phyloP scores from a whole-genome alignment of 2,113 vertebrate genomes.

The Malaclemys terrapin region DNA sequence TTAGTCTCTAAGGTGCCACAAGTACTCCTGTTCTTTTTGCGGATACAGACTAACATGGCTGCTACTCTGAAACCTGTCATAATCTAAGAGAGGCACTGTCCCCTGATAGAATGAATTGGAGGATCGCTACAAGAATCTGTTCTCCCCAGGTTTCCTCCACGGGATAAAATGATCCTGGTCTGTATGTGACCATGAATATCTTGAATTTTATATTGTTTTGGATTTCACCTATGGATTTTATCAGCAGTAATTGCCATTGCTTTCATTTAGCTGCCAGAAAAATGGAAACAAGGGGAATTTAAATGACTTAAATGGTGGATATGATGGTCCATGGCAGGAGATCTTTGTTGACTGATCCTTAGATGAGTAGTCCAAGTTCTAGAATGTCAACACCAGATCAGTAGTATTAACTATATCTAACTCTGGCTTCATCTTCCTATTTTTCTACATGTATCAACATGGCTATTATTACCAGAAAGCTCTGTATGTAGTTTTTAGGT shows the following conservation, averaged over 20 bases:
- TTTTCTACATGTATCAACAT: too few species aligned
- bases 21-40: too few species aligned
- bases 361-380: not conserved
- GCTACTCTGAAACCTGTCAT: too few species aligned
- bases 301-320: not conserved
- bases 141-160: fast-evolving
- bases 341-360: not conserved
- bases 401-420: not conserved
- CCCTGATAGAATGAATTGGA: not conserved
- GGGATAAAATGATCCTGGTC: not conserved
- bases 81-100: not conserved
- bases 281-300: not conserved
- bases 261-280: not conserved
- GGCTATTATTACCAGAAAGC: not conserved
- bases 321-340: not conserved
- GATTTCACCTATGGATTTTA: not conserved
- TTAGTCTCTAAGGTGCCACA: too few species aligned
- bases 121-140: too few species aligned
- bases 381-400: not conserved
- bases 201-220: not conserved
- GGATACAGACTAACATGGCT: too few species aligned
- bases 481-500: not conserved
- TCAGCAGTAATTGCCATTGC: fast-evolving
- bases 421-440: not conserved
- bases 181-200: not conserved